These are phyloP conservation scores for Nycteola revayana DNA, from an alignment of 2,888 invertebrate genomes.

Conservation along the genomic window DNA sequence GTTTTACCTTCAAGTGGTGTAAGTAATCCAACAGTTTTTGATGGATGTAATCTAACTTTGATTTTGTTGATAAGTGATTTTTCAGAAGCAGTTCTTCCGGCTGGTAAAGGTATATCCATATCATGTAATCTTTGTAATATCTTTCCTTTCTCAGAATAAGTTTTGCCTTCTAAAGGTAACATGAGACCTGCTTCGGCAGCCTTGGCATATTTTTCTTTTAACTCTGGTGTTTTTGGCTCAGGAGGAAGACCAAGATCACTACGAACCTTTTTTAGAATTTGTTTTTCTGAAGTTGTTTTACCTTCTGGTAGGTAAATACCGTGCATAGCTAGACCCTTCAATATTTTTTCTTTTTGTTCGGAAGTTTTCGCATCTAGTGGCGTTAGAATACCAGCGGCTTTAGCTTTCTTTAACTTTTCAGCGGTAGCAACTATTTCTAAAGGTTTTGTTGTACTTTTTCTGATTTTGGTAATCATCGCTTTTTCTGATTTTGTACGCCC, in stretches of 20 bases:
- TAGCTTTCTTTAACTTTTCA: constrained; percentile 22
- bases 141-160: constrained; percentile 22
- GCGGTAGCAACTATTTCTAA: constrained; percentile 8
- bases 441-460: not conserved
- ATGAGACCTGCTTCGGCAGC: constrained; percentile 24
- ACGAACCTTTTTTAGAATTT: constrained; percentile 6
- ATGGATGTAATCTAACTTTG: constrained; percentile 17
- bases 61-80: constrained; percentile 3
- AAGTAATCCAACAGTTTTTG: constrained; percentile 28
- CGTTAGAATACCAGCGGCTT: constrained; percentile 26
- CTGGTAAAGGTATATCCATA: constrained; percentile 28
- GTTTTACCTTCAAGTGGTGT: constrained; percentile 35
- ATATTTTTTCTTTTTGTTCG: constrained; percentile 32
- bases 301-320: constrained; percentile 28
- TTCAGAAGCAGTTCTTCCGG: constrained; percentile 8
- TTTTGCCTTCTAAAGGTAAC: constrained; percentile 27
- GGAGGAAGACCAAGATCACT: constrained; percentile 17
- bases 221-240: constrained; percentile 6
- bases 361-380: constrained; percentile 27
- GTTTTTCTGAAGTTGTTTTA: constrained; percentile 6
- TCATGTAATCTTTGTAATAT: constrained; percentile 21
- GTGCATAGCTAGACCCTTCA: constrained; percentile 21
- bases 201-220: constrained; percentile 1
- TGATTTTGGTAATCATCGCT: constrained; percentile 9
- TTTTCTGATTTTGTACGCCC: constrained; percentile 14